Percentiles rank a stretch among this genome's conserved stretches.
phyloP scores from a whole-genome alignment of 1,140 invertebrate species.

The Dermatophagoides farinae region DNA sequence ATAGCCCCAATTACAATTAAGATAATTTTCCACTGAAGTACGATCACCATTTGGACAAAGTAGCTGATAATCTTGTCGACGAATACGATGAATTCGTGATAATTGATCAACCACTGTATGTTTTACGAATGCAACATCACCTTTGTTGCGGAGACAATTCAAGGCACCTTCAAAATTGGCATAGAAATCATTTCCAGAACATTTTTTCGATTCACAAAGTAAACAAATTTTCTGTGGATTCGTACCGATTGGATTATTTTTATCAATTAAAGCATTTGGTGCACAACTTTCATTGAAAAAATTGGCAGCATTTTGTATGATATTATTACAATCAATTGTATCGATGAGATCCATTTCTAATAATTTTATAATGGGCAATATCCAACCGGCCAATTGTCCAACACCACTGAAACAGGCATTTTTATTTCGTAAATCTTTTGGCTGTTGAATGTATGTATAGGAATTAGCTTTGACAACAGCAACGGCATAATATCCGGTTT shows the following conservation, averaged over 20 bases:
- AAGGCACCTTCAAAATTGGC: slow-evolving; percentile 46
- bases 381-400: slow-evolving; percentile 75
- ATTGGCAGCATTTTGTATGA: slow-evolving; percentile 71
- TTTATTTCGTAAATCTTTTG: slow-evolving; percentile 47
- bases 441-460: slow-evolving; percentile 36
- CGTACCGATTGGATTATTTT: slow-evolving; percentile 80
- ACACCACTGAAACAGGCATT: slow-evolving; percentile 76
- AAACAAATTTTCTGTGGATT: slow-evolving; percentile 59
- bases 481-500: slow-evolving; percentile 43
- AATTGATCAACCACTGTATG: slow-evolving; percentile 62
- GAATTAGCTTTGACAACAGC: slow-evolving; percentile 53
- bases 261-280: slow-evolving; percentile 67
- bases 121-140: slow-evolving; percentile 71
- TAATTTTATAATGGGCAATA: slow-evolving; percentile 50
- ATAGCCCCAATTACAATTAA: slow-evolving; percentile 33
- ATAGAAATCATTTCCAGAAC: slow-evolving; percentile 65
- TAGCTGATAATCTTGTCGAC: slow-evolving; percentile 44
- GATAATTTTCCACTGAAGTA: slow-evolving; percentile 30
- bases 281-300: slow-evolving; percentile 81
- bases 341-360: slow-evolving; percentile 17
- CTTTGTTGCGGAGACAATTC: slow-evolving; percentile 20
- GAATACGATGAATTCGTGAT: slow-evolving; percentile 24
- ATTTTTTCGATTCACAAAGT: slow-evolving; percentile 50
- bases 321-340: slow-evolving; percentile 60
- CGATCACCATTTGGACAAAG: slow-evolving; percentile 63